Conservation (phyloP, 2,888 invertebrate species). For the Lasioglossum vierecki region DNA sequence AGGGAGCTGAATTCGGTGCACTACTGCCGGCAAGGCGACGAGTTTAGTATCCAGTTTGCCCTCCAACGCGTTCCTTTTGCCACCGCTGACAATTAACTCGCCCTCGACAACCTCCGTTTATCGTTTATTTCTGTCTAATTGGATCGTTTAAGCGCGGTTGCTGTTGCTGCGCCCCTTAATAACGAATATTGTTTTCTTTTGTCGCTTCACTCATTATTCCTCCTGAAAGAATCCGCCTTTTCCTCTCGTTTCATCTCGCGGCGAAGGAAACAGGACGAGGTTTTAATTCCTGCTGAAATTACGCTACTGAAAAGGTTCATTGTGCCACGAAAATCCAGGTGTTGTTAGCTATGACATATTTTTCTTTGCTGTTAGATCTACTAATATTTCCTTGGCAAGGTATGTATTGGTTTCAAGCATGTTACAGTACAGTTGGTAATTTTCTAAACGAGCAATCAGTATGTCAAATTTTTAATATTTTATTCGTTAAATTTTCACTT, state of each 20-base stretch:
- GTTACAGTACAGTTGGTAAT: not conserved
- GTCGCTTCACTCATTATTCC: not conserved
- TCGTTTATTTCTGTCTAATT: constrained; percentile 29
- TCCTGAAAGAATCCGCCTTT: not conserved
- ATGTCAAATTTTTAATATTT: not conserved
- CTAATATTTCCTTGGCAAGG: not conserved
- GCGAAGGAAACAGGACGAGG: not conserved
- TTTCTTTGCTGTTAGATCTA: not conserved
- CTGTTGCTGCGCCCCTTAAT: not conserved
- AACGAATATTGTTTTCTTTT: constrained; percentile 15
- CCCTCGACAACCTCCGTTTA: not conserved
- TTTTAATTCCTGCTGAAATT: not conserved
- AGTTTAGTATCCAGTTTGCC: constrained; percentile 18
- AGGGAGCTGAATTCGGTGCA: constrained; percentile 23
- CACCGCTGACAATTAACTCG: constrained; percentile 42
- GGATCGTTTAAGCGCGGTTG: constrained; percentile 18
- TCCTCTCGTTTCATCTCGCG: not conserved
- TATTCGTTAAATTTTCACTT: not conserved
- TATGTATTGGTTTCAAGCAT: not conserved
- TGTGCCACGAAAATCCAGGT: not conserved
- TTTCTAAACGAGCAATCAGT: not conserved
- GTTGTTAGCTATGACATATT: not conserved
- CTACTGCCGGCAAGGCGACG: not conserved
- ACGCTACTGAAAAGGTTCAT: not conserved
- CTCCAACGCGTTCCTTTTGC: constrained; percentile 20